phyloP scores from a whole-genome alignment of 2,888 invertebrate genomes.

The Drosophila pegasa region DNA sequence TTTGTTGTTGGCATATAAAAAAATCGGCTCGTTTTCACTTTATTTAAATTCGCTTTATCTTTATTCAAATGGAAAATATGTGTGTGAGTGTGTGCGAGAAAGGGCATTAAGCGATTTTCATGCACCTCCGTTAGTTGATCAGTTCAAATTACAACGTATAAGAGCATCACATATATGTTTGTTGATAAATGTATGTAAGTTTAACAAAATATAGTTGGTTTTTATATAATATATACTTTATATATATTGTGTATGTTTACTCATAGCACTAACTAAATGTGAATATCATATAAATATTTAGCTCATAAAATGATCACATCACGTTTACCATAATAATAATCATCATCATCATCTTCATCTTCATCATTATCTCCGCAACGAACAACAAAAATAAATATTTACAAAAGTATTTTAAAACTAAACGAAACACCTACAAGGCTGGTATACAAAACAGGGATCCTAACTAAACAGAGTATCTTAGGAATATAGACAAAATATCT shows the following conservation, averaged over 20 bases:
- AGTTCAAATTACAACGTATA: constrained; percentile 71
- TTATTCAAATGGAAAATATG: constrained; percentile 76
- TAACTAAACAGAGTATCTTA: constrained; percentile 47
- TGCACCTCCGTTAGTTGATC: constrained; percentile 63
- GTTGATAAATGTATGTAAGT: constrained; percentile 43
- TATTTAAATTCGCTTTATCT: constrained; percentile 68
- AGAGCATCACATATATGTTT: constrained; percentile 37
- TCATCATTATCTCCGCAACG: constrained; percentile 29
- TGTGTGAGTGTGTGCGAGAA: constrained; percentile 44
- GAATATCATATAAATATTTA: constrained; percentile 71
- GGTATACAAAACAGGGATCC: constrained; percentile 37
- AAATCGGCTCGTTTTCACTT: constrained; percentile 30
- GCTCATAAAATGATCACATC: constrained; percentile 77
- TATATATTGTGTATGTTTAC: constrained; percentile 26
- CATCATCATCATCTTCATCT: constrained; percentile 44
- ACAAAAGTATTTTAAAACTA: constrained; percentile 68
- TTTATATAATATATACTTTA: constrained; percentile 6
- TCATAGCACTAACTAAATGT: constrained; percentile 70
- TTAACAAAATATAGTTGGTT: constrained; percentile 67
- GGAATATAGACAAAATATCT: constrained; percentile 38
- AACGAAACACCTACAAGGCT: constrained; percentile 51
- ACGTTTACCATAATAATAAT: constrained; percentile 75
- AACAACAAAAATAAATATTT: constrained; percentile 79
- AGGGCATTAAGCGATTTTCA: constrained; percentile 62
- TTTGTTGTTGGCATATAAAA: not conserved